Evolutionary conservation across 2,888 invertebrate genomes (phyloP).

Genomic region (Brachycybe producta): DNA sequence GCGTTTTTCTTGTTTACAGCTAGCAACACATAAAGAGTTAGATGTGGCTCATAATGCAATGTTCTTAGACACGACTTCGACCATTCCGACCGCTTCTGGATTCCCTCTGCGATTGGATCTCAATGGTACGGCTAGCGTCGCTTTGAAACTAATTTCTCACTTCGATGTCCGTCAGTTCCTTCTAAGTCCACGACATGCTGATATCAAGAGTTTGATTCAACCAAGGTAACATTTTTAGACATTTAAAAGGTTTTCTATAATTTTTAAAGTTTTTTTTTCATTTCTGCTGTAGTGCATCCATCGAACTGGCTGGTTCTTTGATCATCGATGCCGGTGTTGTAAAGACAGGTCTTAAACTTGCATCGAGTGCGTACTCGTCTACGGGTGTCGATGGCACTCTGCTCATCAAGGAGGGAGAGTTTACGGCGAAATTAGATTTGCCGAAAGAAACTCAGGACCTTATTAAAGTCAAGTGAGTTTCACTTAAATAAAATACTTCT

Average conservation of each 20-base stretch:
- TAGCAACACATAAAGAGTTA: constrained; percentile 15
- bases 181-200: constrained; percentile 12
- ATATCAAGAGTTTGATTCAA: constrained; percentile 14
- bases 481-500: not conserved
- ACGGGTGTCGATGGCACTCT: constrained; percentile 63
- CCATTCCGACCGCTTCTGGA: constrained; percentile 32
- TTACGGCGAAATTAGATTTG: constrained; percentile 60
- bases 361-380: constrained; percentile 69
- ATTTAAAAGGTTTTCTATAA: not conserved
- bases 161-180: constrained; percentile 34
- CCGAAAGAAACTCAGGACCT: constrained; percentile 76
- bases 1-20: not conserved
- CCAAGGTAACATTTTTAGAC: constrained; percentile 9
- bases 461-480: constrained; percentile 45
- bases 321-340: constrained; percentile 65
- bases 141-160: constrained; percentile 66
- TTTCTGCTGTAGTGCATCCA: constrained; percentile 57
- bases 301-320: constrained; percentile 73
- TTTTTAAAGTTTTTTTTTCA: not conserved
- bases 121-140: constrained; percentile 40
- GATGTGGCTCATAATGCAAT: constrained; percentile 27
- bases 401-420: constrained; percentile 52
- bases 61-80: constrained; percentile 31
- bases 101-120: constrained; percentile 32
- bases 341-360: constrained; percentile 66